These are phyloP conservation scores for Abramis brama DNA, from an alignment of 2,113 vertebrate species.

Conservation along the genomic window DNA sequence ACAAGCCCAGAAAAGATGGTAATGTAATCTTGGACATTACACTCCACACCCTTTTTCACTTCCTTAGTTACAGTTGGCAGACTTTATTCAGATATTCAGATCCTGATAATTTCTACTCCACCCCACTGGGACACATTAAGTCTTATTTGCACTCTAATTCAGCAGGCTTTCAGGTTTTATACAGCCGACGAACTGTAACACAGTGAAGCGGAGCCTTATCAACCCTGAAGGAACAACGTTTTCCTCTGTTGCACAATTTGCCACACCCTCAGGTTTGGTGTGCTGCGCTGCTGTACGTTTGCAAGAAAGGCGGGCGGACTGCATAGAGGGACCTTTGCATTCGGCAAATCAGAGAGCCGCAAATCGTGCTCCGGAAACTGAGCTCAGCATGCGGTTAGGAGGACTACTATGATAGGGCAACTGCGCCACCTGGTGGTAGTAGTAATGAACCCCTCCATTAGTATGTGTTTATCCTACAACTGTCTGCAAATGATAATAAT, in stretches of 20 bases:
- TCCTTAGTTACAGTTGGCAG: slow-evolving; percentile 60
- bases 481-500: background rate
- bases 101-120: background rate
- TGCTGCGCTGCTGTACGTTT: slow-evolving; percentile 25
- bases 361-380: slow-evolving; percentile 50
- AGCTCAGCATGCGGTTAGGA: slow-evolving; percentile 34
- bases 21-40: slow-evolving; percentile 33
- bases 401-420: background rate
- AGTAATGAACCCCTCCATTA: background rate
- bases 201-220: background rate
- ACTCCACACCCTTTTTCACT: slow-evolving; percentile 60
- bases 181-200: background rate
- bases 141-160: background rate
- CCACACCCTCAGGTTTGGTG: slow-evolving; percentile 45
- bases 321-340: slow-evolving; percentile 44
- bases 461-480: background rate
- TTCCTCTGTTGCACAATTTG: slow-evolving; percentile 20
- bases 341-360: slow-evolving; percentile 52
- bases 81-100: slow-evolving; percentile 15
- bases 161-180: background rate
- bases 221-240: slow-evolving; percentile 25
- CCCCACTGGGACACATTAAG: background rate
- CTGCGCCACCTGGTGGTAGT: slow-evolving; percentile 62
- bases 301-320: slow-evolving; percentile 48
- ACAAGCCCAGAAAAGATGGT: slow-evolving; percentile 14